A percentile compares a stretch with the other conserved stretches of the same genome.
Conservation (phyloP, 1,140 invertebrate species). For the Hypothenemus hampei region DNA sequence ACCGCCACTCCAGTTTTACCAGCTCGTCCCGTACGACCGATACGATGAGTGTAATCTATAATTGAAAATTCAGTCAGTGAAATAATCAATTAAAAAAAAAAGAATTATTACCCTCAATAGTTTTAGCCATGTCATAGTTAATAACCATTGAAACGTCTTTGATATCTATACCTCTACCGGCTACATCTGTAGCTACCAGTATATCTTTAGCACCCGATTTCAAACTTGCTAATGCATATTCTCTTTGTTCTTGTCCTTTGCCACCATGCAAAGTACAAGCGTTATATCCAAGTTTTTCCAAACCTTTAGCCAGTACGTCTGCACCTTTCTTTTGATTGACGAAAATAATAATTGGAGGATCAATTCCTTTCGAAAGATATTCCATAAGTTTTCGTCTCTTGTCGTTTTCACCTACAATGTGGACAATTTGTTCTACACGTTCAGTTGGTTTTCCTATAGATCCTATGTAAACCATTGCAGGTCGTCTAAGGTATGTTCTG, state of each 20-base stretch:
- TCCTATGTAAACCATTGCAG: constrained; percentile 97
- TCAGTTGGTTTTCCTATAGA: constrained; percentile 98
- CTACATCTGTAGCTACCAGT: constrained; percentile 99
- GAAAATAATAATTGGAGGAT: constrained; percentile 98
- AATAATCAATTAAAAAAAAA: background rate
- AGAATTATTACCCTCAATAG: constrained; percentile 74
- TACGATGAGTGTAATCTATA: constrained; percentile 97
- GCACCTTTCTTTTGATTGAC: constrained; percentile 99
- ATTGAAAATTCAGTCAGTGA: constrained; percentile 31
- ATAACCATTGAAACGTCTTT: constrained; percentile 98
- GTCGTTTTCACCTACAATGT: constrained; percentile 90
- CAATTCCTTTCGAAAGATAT: constrained; percentile 78
- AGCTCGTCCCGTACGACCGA: constrained; percentile 97
- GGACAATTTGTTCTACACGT: constrained; percentile 95
- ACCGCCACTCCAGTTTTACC: constrained; percentile 96
- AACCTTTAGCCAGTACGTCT: constrained; percentile 89
- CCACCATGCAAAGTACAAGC: constrained; percentile 97
- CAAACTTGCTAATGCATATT: constrained; percentile 93
- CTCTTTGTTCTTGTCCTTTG: constrained; percentile 99
- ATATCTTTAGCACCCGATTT: constrained; percentile 96
- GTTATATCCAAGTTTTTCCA: constrained; percentile 97
- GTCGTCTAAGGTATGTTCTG: constrained; percentile 88
- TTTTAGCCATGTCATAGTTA: constrained; percentile 99
- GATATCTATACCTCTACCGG: constrained; percentile 99
- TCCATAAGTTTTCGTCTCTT: constrained; percentile 89